Base-by-base conservation (phyloP, 2,888 invertebrate genomes). In the Tetragonula carbonaria region DNA sequence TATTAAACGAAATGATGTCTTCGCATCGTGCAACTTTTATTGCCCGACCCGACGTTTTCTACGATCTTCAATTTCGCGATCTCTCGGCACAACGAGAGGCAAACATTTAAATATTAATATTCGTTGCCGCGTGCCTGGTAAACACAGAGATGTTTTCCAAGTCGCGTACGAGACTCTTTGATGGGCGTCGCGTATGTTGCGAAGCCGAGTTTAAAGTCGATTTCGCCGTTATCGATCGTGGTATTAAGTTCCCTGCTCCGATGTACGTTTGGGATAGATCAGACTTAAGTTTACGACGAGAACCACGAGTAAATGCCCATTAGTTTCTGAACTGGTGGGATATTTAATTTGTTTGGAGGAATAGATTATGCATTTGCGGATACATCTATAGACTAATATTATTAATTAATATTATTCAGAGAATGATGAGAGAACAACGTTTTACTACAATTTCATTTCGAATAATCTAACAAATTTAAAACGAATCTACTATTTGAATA, bases 31-130 rank as follows among this genome's bases (percentile, higher is more conserved):
- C 51, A 80, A 70, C 65, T 80, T 82, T 59, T 73, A 80, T 80
- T 70, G n/a, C 51, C 3, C 73, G 8, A 4, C 11, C 13, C 45
- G 8, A 8, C 11, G 45, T 45, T 6, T 50, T 4, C 51, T 18
- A 0, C 11, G 53, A 65, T 70, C 53, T 21, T 21, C 67, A 18
- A 57, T 74, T 63, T 38, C 16, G 11, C 28, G 50, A 21, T 45
- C 28, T 45, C 45, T 45, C 45, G 11, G 45, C 45, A 45, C 33
- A 45, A 57, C 67, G 72, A 55, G 72, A 55, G 16, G 63, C 50
- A 57, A 63, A 23, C 66, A 23, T 14, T 70, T 51, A 57, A 66
- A 78, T 67, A 78, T 78, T 78, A 75, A 84, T 82, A 82, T 83
- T 68, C 71, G 45, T 57, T 6, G 38, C 63, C 63, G 38, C 16